A percentile compares a stretch with the other conserved stretches of the same genome.
Evolutionary conservation across 2,888 invertebrate genomes (phyloP).

Genomic region (Coecobrya sp.): DNA sequence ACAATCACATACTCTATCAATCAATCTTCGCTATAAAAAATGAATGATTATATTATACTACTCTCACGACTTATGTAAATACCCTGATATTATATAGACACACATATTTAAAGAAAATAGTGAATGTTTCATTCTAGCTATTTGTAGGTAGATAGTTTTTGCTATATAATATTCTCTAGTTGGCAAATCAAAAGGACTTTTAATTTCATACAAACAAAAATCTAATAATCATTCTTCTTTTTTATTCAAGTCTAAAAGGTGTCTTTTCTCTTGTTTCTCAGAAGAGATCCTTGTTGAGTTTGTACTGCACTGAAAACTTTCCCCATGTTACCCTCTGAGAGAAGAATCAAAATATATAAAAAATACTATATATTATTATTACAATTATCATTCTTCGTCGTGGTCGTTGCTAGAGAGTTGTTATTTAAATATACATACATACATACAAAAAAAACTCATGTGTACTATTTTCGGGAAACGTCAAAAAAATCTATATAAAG

Average conservation of each 20-base stretch:
- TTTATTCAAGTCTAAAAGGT: neutral
- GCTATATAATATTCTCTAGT: too few relatives aligned
- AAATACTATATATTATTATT: too few relatives aligned
- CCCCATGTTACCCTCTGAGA: slow-evolving; percentile 26
- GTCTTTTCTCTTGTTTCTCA: slow-evolving; percentile 44
- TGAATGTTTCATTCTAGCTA: too few relatives aligned
- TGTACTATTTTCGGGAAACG: slow-evolving; percentile 56
- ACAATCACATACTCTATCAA: neutral
- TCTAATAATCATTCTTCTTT: neutral
- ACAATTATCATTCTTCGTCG: slow-evolving; percentile 27
- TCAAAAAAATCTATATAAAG: slow-evolving; percentile 36
- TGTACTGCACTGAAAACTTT: slow-evolving; percentile 52
- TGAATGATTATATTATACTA: too few relatives aligned
- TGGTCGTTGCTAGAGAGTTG: slow-evolving; percentile 29
- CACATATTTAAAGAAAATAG: too few relatives aligned
- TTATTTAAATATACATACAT: neutral
- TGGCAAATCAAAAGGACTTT: too few relatives aligned
- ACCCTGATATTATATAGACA: too few relatives aligned
- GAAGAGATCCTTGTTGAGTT: slow-evolving; percentile 30
- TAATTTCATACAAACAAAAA: neutral
- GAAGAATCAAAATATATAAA: slow-evolving; percentile 14
- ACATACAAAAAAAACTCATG: slow-evolving; percentile 43
- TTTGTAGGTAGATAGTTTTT: too few relatives aligned
- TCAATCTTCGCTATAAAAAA: neutral
- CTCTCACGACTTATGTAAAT: slow-evolving; percentile 18